Percentiles rank a stretch among this genome's conserved stretches.
These are phyloP conservation scores for Chironomus riparius DNA, from an alignment of 2,888 invertebrate genomes.

Conservation along the genomic window DNA sequence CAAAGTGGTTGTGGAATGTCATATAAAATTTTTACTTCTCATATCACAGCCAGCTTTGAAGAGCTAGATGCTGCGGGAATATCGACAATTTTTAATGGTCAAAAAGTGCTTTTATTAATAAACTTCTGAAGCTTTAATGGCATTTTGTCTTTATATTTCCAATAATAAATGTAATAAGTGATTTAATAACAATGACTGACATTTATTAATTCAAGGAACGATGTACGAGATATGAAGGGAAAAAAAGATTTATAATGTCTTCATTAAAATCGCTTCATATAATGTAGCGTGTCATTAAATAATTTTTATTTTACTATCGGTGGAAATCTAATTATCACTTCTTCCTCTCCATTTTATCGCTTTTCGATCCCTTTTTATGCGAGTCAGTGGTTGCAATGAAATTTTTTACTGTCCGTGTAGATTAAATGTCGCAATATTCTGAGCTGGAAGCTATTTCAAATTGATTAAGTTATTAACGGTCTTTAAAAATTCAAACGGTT, in stretches of 20 bases:
- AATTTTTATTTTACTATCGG: not conserved
- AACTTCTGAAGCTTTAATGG: not conserved
- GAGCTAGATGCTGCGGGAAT: conserved; percentile 48
- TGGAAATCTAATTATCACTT: conserved; percentile 16
- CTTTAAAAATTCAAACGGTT: too few relatives aligned
- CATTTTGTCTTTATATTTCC: too few relatives aligned
- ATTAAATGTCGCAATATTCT: too few relatives aligned
- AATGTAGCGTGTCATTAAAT: not conserved
- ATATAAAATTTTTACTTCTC: conserved; percentile 40
- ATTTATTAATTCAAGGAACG: too few relatives aligned
- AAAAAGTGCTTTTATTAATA: not conserved
- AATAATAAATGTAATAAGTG: too few relatives aligned
- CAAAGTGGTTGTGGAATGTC: conserved; percentile 87
- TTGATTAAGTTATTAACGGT: too few relatives aligned
- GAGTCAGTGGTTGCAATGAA: not conserved
- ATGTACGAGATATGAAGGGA: not conserved
- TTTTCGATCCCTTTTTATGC: conserved; percentile 23
- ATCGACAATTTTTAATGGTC: not conserved
- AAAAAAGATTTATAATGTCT: not conserved
- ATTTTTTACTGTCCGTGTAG: not conserved
- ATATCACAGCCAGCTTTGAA: conserved; percentile 99
- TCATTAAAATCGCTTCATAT: not conserved
- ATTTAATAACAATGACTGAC: too few relatives aligned
- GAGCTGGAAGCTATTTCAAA: too few relatives aligned
- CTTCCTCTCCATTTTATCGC: not conserved